Conservation (phyloP, 2,888 invertebrate species). For the Drosophila pegasa region DNA sequence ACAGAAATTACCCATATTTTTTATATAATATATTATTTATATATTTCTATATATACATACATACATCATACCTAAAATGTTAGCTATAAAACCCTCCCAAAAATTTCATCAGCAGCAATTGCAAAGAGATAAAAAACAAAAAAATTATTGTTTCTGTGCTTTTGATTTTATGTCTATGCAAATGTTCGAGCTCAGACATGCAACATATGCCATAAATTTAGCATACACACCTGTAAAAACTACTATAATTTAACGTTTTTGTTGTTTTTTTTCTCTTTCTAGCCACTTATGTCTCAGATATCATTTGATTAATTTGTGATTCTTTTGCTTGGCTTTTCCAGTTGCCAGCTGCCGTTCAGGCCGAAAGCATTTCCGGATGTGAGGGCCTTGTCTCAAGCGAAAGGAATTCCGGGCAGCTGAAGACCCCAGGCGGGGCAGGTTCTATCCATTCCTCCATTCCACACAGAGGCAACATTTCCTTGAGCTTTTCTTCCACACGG, state of each 20-base stretch:
- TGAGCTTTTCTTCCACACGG: conserved; percentile 18
- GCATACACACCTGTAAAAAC: not conserved
- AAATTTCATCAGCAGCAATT: not conserved
- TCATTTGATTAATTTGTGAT: not conserved
- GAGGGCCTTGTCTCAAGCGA: conserved; percentile 10
- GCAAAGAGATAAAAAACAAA: not conserved
- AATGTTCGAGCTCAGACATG: not conserved
- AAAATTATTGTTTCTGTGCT: not conserved
- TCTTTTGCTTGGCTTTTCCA: conserved; percentile 10
- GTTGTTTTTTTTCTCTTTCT: no score
- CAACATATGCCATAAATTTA: conserved; percentile 9
- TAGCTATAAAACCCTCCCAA: no score
- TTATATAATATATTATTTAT: not conserved
- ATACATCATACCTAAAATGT: no score
- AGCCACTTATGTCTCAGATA: not conserved
- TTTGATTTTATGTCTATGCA: conserved; percentile 4
- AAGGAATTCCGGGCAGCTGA: conserved; percentile 10
- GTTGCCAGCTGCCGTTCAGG: not conserved
- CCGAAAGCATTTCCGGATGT: conserved; percentile 2
- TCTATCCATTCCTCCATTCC: not conserved
- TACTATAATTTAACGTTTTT: conserved; percentile 11
- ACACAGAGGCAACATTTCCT: conserved; percentile 8
- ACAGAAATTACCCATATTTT: not conserved
- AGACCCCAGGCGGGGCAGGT: not conserved
- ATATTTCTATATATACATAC: no score